These are phyloP conservation scores for Mylabris sibirica DNA, from an alignment of 2,888 invertebrate species.

Conservation along the genomic window DNA sequence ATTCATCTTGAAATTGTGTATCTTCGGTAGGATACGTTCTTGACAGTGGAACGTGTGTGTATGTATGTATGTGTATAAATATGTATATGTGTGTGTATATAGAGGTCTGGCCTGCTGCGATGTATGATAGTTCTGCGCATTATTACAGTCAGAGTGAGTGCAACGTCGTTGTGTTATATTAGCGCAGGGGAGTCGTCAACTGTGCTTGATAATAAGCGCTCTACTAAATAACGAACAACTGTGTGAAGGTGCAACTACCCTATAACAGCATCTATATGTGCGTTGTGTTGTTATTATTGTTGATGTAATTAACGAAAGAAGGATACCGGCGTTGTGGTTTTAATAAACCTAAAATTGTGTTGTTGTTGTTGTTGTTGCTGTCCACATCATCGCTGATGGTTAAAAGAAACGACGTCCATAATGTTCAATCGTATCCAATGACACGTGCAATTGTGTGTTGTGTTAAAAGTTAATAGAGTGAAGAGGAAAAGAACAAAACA, in stretches of 20 bases:
- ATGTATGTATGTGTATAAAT: neutral
- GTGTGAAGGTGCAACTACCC: constrained; percentile 58
- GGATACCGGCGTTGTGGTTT: constrained; percentile 49
- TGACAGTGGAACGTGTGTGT: constrained; percentile 53
- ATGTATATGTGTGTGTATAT: constrained; percentile 44
- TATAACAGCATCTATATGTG: constrained; percentile 30
- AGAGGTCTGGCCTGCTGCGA: constrained; percentile 54
- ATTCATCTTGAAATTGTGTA: constrained; percentile 45
- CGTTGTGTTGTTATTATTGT: neutral
- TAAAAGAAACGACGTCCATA: constrained; percentile 54
- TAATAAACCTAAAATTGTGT: constrained; percentile 30
- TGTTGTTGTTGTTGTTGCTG: constrained; percentile 49
- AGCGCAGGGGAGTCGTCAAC: constrained; percentile 63
- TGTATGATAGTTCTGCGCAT: constrained; percentile 60
- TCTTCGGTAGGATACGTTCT: constrained; percentile 47
- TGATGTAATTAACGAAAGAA: constrained; percentile 59
- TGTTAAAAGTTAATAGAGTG: neutral
- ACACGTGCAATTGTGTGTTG: constrained; percentile 54
- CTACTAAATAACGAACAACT: constrained; percentile 51
- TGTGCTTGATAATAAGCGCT: constrained; percentile 42
- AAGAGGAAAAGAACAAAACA: too few relatives aligned
- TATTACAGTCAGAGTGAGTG: constrained; percentile 60
- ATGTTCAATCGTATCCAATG: constrained; percentile 55
- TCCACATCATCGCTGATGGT: constrained; percentile 49
- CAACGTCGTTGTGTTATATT: constrained; percentile 61